Conservation (phyloP, 2,113 vertebrate genomes). For the Stegastes partitus region DNA sequence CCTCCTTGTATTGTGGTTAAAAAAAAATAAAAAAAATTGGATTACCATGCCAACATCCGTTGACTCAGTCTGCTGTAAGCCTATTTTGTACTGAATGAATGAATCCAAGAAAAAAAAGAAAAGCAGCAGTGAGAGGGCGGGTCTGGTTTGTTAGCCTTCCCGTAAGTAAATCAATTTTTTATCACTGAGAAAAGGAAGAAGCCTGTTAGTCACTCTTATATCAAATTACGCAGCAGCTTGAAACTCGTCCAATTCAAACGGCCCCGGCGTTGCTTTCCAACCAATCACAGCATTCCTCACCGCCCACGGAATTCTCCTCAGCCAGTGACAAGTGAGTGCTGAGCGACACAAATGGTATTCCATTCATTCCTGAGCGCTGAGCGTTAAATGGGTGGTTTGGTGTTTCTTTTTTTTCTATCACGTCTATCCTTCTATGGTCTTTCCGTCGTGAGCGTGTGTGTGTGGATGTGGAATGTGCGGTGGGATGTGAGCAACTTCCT, state of each 20-base stretch:
- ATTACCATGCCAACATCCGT: not conserved
- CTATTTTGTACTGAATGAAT: not conserved
- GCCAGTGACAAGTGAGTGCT: constrained; percentile 27
- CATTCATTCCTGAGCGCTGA: constrained; percentile 72
- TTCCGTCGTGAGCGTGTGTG: constrained; percentile 19
- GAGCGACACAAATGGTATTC: constrained; percentile 50
- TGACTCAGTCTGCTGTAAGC: constrained; percentile 40
- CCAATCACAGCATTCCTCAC: constrained; percentile 52
- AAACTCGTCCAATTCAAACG: constrained; percentile 54
- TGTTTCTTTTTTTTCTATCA: constrained; percentile 41
- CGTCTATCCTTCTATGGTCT: constrained; percentile 8
- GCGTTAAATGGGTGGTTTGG: constrained; percentile 34
- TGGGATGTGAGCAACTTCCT: constrained; percentile 75
- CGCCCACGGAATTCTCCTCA: constrained; percentile 33
- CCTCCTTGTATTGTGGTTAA: constrained; percentile 38
- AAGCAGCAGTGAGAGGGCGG: not conserved
- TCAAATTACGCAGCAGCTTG: constrained; percentile 55
- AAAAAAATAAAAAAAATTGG: too few species aligned
- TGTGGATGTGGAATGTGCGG: constrained; percentile 49
- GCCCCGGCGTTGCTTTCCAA: not conserved
- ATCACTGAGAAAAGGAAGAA: constrained; percentile 33
- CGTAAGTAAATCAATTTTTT: constrained; percentile 38
- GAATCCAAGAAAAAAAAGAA: not conserved
- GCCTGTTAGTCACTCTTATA: constrained; percentile 52
- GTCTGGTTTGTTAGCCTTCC: constrained; percentile 49